Base-by-base conservation (phyloP, 92 coral and sea anemone species). In the Epizoanthus fatuus region DNA sequence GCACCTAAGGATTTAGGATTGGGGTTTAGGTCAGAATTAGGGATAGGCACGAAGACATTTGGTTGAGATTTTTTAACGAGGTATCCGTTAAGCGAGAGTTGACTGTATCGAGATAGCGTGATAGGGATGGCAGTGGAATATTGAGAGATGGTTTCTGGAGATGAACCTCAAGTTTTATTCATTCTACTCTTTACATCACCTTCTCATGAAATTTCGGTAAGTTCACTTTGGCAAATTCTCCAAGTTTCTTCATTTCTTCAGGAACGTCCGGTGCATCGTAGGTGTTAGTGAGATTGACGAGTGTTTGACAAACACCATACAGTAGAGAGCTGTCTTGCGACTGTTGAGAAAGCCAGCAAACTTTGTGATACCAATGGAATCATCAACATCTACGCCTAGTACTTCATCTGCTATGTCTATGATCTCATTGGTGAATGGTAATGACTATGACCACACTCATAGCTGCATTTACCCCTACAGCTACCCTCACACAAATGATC, bases 221-320 rank as follows among this genome's bases (percentile, higher is more conserved):
- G 57, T 95, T 94, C 7, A 95, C 96, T 88, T 95, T 93, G 15
- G 98, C 99, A 52, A 97, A 91, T 86, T 97, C 99, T 29, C 98
- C 98, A 52, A 97, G 93, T 79, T 97, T 94, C 72, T 95, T 92
- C 92, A 94, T 91, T 74, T 95, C 98, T 51, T 97, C 99, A 13
- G 98, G 96, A 44, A 91, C 74, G 54, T 95, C 98, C 0, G 99
- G 99, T 85, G 76, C 89, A 58, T 97, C 99, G 73, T 92, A 97
- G n/a, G 97, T 95, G 91, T 97, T 97, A 15, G 99, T 93, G 52
- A 97, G 93, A 84, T 97, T 97, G 9, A 97, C 99, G 13, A 97
- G 89, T 3, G 97, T 95, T 70, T 97, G 99, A 57, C 99, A 97
- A 3, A 97, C 99, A 52, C 99, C 99, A 58, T 97, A 97, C 81